Evolutionary conservation across 2,888 invertebrate genomes (phyloP), one percentile per base, ranked within the genome.

Genomic region (Opisthograptis luteolata): DNA sequence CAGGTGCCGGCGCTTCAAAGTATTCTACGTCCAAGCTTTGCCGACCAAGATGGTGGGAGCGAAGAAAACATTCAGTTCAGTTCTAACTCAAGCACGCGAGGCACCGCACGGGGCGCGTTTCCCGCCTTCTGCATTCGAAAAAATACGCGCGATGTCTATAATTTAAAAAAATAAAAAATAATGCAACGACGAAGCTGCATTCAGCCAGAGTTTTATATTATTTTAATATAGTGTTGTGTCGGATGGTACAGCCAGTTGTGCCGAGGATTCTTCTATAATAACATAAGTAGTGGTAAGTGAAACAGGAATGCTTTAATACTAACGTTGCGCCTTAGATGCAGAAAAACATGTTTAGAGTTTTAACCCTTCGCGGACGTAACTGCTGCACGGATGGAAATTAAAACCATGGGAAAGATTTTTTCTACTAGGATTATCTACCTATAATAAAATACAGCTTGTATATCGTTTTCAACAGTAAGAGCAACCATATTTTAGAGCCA

Each of bases 61-160:
- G 67, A 77, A 73, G 71, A 78, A 78, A 76, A 73, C 64, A 78
- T 68, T 81, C 82, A 87, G 87, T 86, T 64, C 73, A 73, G 87
- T 86, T 64, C 73, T 73, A 76, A 83, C 76, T 77, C 56, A 70
- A 74, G 66, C 78, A 81, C 77, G 78, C 71, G 58, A 64, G 56
- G 56, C 62, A 68, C 61, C 66, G 76, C 73, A 75, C 82, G 80
- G 66, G 27, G 54, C 48, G 56, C 59, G 60, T 64, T 62, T 62
- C 60, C 60, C 58, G 66, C 73, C 64, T 52, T 55, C 36, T 39
- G 46, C 50, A 63, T 68, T 66, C 56, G 40, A 55, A 70, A 54
- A 62, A 58, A 46, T 71, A 71, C 78, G 79, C 78, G 77, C 68
- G 71, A 69, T 70, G 70, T 62, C 62, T 65, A 73, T 72, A 62